Evolutionary conservation across 2,797 vertebrate genomes (phyloP).

Genomic region (Ptychadena robeensis): DNA sequence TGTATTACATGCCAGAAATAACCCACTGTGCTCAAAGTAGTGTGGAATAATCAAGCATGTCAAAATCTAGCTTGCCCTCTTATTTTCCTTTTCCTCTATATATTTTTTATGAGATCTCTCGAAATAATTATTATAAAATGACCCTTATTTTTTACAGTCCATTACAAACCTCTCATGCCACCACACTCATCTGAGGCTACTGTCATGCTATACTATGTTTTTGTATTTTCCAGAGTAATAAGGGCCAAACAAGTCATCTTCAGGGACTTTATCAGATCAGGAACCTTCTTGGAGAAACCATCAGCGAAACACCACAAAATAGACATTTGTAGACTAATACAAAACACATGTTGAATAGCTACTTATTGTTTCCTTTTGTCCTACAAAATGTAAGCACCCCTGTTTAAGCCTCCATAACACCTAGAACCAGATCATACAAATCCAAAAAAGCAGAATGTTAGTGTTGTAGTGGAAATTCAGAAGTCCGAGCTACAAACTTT

Average conservation of each 20-base stretch:
- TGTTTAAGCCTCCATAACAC: too few relatives aligned
- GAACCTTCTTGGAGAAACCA: too few relatives aligned
- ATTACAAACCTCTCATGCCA: neutral
- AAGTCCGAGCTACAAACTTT: too few relatives aligned
- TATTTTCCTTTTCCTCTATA: neutral
- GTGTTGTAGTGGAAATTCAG: too few relatives aligned
- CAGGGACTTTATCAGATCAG: neutral
- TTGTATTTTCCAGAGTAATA: neutral
- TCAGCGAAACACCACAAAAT: too few relatives aligned
- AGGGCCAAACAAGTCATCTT: neutral
- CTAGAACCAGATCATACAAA: too few relatives aligned
- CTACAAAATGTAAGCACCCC: too few relatives aligned
- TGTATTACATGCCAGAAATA: constrained; percentile 40
- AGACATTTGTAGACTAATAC: neutral
- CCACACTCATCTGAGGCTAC: neutral
- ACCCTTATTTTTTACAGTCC: neutral
- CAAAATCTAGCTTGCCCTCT: neutral
- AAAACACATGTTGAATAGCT: neutral
- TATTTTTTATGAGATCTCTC: neutral
- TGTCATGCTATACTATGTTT: neutral
- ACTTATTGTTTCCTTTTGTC: too few relatives aligned
- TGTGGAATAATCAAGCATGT: neutral
- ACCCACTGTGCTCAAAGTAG: neutral
- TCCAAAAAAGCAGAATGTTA: too few relatives aligned
- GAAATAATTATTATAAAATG: neutral